A percentile compares a stretch with the other conserved stretches of the same genome.
Evolutionary conservation across 2,797 vertebrate genomes (phyloP).

Genomic region (Pangasius sanitwongsei): DNA sequence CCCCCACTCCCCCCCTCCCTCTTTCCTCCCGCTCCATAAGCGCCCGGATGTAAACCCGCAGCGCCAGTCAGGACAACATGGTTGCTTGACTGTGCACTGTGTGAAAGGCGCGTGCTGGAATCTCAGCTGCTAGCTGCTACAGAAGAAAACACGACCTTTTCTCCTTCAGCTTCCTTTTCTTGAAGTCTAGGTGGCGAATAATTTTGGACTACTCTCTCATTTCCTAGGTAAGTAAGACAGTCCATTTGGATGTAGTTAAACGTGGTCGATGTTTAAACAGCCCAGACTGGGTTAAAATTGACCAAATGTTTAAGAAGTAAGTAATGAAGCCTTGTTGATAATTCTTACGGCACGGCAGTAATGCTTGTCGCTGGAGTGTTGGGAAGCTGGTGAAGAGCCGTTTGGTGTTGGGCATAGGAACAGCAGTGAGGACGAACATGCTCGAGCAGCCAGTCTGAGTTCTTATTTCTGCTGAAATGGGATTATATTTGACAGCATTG

Average conservation of each 20-base stretch:
- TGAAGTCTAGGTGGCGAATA: background rate
- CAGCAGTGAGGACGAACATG: background rate
- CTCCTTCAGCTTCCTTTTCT: background rate
- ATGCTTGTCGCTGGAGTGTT: too few relatives aligned
- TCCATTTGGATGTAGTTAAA: background rate
- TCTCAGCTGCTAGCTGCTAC: conserved; percentile 33
- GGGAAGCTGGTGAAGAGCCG: background rate
- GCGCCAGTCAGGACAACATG: conserved; percentile 57
- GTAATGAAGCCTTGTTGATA: background rate
- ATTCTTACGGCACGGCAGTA: too few relatives aligned
- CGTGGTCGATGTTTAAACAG: background rate
- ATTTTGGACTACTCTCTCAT: background rate
- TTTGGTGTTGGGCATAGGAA: background rate
- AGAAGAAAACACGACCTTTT: background rate
- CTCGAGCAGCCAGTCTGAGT: background rate
- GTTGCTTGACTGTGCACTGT: conserved; percentile 46
- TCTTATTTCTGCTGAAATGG: background rate
- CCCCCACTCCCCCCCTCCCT: background rate
- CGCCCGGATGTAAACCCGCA: conserved; percentile 54
- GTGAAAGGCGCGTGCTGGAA: conserved; percentile 50
- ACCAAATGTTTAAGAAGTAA: background rate
- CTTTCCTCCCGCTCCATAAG: conserved; percentile 44
- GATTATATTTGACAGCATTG: background rate
- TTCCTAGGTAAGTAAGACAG: background rate
- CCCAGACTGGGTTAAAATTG: background rate